These are phyloP conservation scores for Metopolophium dirhodum DNA, from an alignment of 1,140 invertebrate genomes.

Conservation along the genomic window DNA sequence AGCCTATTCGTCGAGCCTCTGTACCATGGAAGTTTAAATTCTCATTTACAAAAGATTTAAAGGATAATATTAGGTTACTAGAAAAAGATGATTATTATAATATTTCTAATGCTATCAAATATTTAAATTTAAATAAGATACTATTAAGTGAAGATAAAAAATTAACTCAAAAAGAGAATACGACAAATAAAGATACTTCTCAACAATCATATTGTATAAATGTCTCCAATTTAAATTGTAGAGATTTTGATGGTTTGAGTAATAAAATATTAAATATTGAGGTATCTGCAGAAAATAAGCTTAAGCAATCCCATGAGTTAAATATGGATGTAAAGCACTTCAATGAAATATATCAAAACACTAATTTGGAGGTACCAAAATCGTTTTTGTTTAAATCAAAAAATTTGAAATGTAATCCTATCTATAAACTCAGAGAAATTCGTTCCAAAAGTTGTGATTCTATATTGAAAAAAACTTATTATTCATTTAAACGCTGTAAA, in stretches of 20 bases:
- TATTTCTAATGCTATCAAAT: neutral
- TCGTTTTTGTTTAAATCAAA: neutral
- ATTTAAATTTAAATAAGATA: neutral
- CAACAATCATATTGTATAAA: neutral
- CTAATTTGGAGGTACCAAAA: neutral
- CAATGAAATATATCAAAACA: neutral
- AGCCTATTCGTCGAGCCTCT: constrained; percentile 23
- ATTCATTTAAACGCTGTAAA: constrained; percentile 12
- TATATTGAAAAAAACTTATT: neutral
- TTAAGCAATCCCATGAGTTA: neutral
- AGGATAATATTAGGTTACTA: neutral
- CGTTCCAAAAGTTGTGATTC: constrained; percentile 47
- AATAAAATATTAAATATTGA: neutral
- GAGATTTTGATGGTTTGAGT: neutral
- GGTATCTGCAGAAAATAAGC: neutral
- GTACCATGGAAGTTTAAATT: constrained; percentile 22
- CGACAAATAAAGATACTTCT: neutral
- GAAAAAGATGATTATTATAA: neutral
- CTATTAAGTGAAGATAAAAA: neutral
- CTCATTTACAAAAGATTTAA: neutral
- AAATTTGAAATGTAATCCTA: neutral
- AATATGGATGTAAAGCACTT: neutral
- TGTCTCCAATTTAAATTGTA: neutral
- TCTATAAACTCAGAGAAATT: neutral
- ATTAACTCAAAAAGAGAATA: neutral